Evolutionary conservation across 2,888 invertebrate species (phyloP).

Genomic region (Willowsia nigromaculata): DNA sequence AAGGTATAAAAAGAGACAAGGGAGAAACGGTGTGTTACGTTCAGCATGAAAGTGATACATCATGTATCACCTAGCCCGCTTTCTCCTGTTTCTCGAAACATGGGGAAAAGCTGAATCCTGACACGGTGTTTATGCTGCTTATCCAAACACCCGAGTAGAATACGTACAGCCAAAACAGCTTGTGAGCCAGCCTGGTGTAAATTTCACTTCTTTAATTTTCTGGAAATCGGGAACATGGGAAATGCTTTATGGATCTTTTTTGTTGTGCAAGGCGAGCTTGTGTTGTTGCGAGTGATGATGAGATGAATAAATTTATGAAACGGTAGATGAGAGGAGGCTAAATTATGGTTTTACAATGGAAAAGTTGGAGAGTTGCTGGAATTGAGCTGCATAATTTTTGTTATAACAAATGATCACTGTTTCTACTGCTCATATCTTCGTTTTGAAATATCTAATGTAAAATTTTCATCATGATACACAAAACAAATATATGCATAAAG

Average conservation of each 20-base stretch:
- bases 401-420: background rate
- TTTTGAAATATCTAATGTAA: background rate
- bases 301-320: slow-evolving; percentile 15
- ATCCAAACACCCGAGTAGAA: background rate
- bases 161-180: background rate
- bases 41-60: background rate
- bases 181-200: background rate
- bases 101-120: no score
- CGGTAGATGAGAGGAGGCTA: background rate
- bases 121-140: background rate
- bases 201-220: slow-evolving; percentile 41
- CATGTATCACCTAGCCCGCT: background rate
- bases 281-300: background rate
- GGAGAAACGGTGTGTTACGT: background rate
- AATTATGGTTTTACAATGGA: background rate
- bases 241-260: slow-evolving; percentile 2
- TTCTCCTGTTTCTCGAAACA: background rate
- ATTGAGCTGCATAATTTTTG: background rate
- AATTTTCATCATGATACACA: background rate
- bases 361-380: background rate
- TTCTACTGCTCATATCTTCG: background rate
- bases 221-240: slow-evolving; percentile 18
- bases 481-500: background rate
- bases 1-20: background rate
- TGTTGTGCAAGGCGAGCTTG: background rate